Conservation (phyloP, 2,797 vertebrate species). For the Botia kubotai region DNA sequence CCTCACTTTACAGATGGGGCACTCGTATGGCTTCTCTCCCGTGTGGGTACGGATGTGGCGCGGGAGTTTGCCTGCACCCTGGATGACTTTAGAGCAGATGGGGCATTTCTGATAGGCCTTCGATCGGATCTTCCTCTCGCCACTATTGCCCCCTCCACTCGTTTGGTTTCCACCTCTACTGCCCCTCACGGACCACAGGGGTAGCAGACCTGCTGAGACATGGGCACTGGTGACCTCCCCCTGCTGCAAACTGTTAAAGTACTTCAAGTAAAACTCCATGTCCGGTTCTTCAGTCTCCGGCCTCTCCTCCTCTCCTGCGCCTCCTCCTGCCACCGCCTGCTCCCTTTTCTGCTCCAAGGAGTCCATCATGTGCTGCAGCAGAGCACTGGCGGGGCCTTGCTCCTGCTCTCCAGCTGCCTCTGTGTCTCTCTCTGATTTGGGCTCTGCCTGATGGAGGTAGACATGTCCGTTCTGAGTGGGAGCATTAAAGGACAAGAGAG, state of each 20-base stretch:
- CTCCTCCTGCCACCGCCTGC: slow-evolving; percentile 65
- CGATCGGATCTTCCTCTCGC: slow-evolving; percentile 97
- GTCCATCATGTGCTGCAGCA: slow-evolving; percentile 95
- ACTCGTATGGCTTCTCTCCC: slow-evolving; percentile 97
- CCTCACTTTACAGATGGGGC: slow-evolving; percentile 97
- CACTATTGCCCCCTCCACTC: slow-evolving; percentile 66
- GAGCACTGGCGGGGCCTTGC: slow-evolving; percentile 87
- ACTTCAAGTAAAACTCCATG: slow-evolving; percentile 99
- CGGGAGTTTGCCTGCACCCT: slow-evolving; percentile 97
- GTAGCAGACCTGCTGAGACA: slow-evolving; percentile 73
- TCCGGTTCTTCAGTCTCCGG: slow-evolving; percentile 88
- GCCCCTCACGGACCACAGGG: slow-evolving; percentile 76
- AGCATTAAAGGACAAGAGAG: slow-evolving; percentile 78
- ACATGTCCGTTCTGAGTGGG: slow-evolving; percentile 90
- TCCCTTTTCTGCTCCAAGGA: slow-evolving; percentile 89
- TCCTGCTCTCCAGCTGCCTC: slow-evolving; percentile 75
- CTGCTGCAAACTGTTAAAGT: slow-evolving; percentile 89
- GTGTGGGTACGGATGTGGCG: slow-evolving; percentile 99
- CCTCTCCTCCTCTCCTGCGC: slow-evolving; percentile 79
- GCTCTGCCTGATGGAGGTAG: slow-evolving; percentile 78
- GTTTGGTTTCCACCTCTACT: slow-evolving; percentile 68
- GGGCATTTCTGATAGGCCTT: slow-evolving; percentile 99
- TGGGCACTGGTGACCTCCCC: slow-evolving; percentile 82
- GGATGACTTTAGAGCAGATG: slow-evolving; percentile 99
- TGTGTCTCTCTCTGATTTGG: slow-evolving; percentile 64